Percentiles rank a stretch among this genome's conserved stretches.
Conservation (phyloP, 2,797 vertebrate genomes). For the Ptychadena robeensis region DNA sequence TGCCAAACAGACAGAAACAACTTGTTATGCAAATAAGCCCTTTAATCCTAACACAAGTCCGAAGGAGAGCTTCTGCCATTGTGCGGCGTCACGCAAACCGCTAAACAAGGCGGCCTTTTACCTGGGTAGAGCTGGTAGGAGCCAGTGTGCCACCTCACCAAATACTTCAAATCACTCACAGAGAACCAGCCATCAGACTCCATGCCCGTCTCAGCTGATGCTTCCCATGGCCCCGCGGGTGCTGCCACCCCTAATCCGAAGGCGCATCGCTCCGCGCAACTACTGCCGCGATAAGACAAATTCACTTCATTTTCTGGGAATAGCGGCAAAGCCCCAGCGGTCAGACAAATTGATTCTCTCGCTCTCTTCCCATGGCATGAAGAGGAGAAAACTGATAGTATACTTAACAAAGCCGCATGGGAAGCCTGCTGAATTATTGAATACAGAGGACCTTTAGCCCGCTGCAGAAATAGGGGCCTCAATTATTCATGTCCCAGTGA, state of each 20-base stretch:
- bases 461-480: constrained; percentile 67
- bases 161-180: constrained; percentile 84
- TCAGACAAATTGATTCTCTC: constrained; percentile 65
- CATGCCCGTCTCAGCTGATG: constrained; percentile 81
- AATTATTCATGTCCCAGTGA: constrained; percentile 77
- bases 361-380: constrained; percentile 58
- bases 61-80: background rate
- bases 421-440: constrained; percentile 88
- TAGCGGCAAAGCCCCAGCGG: constrained; percentile 46
- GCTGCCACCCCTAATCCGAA: background rate
- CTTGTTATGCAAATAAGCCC: background rate
- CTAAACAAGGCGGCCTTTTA: constrained; percentile 71
- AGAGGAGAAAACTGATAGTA: constrained; percentile 76
- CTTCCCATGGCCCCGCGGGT: constrained; percentile 57
- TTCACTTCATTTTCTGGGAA: constrained; percentile 42
- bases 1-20: background rate
- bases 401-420: constrained; percentile 71
- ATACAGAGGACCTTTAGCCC: constrained; percentile 74
- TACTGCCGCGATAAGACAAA: constrained; percentile 33
- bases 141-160: constrained; percentile 91
- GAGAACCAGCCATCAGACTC: constrained; percentile 89
- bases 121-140: constrained; percentile 95
- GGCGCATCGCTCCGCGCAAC: constrained; percentile 65
- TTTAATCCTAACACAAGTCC: background rate
- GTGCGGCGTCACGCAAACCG: background rate